Base-by-base conservation (phyloP, 1,140 invertebrate genomes). In the Habropoda laboriosa region DNA sequence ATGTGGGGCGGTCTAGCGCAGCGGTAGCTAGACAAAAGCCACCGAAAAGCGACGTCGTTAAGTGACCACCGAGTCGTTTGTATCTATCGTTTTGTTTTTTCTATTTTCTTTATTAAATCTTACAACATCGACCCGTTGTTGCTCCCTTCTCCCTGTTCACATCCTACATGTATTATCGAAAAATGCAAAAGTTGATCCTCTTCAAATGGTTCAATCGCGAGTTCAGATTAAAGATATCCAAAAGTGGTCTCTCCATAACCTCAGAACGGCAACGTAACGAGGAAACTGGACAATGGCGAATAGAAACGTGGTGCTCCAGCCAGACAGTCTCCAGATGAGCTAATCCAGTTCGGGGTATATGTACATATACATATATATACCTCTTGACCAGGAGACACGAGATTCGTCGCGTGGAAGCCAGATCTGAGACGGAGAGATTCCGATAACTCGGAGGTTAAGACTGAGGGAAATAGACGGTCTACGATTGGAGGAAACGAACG, bases 151-250 rank as follows among this genome's bases (percentile, higher is more conserved):
- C n/a, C n/a, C n/a, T n/a, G n/a, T n/a, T n/a, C n/a, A n/a, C n/a
- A n/a, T n/a, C n/a, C n/a, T n/a, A n/a, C n/a, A n/a, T n/a, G n/a
- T n/a, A 64, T 78, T 67, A 78, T 70, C 45, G 51, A 58, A 55
- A 55, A 55, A 27, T 18, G 6, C n/a, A n/a, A n/a, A 21, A 30
- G 0, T 18, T 30, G 18, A n/a, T n/a, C 10, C 32, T 5, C 8
- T 8, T n/a, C 1, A 60, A n/a, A n/a, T 10, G 30, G 30, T 47
- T 21, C 21, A 38, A 16, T n/a, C 21, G 32, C 40, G 42, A 75
- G 83, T 86, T 80, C 75, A 83, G 81, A 86, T 86, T 51, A 61
- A 24, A 35, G 47, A 81, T 75, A n/a, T n/a, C n/a, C n/a, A n/a
- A n/a, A n/a, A n/a, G n/a, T 60, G 3, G 61, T 40, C n/a, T 13